phyloP scores from a whole-genome alignment of 1,140 invertebrate genomes.

The Pentalonia nigronervosa region DNA sequence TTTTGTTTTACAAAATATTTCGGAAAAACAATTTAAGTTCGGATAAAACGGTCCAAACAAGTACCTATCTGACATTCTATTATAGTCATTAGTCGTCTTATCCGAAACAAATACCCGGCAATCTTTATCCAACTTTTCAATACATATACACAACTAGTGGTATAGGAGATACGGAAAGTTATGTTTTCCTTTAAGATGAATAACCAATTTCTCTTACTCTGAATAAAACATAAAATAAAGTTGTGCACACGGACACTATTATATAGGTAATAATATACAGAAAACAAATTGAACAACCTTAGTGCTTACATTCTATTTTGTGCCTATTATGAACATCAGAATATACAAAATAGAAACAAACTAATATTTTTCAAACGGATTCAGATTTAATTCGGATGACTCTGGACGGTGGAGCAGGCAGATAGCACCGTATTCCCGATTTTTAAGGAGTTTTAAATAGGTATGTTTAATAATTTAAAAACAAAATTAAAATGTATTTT shows the following conservation, averaged over 20 bases:
- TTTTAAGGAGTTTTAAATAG: constrained; percentile 17
- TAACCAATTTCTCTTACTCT: not conserved
- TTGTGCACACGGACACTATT: too few relatives aligned
- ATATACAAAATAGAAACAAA: too few relatives aligned
- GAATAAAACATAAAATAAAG: not conserved
- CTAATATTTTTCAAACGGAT: not conserved
- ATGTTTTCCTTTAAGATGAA: not conserved
- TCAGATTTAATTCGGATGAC: not conserved
- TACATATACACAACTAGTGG: not conserved
- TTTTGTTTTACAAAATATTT: too few relatives aligned
- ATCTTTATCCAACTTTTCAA: not conserved
- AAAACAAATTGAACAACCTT: not conserved
- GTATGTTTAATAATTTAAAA: not conserved
- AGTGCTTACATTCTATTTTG: not conserved
- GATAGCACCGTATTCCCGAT: not conserved
- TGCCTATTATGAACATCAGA: too few relatives aligned
- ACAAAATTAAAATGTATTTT: not conserved
- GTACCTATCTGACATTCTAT: too few relatives aligned
- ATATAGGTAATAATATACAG: not conserved
- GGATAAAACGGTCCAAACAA: too few relatives aligned
- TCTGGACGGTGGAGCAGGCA: not conserved
- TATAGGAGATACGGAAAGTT: not conserved
- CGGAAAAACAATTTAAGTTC: too few relatives aligned
- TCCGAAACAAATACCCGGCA: not conserved
- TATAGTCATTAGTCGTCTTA: too few relatives aligned